Evolutionary conservation across 2,797 vertebrate genomes (phyloP).

Genomic region (Ataeniobius toweri): DNA sequence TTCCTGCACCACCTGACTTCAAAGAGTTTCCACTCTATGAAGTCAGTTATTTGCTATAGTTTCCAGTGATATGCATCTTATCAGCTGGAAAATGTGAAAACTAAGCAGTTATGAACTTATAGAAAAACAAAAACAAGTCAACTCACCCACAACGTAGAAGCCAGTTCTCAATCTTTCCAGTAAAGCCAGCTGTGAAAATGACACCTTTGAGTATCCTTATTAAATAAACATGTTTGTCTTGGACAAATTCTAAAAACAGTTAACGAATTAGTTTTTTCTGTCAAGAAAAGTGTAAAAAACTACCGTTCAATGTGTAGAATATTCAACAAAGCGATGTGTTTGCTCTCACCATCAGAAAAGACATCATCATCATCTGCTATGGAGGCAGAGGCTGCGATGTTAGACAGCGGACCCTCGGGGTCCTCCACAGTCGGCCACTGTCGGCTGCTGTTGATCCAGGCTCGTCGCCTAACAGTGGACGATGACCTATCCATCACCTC

Average conservation of each 20-base stretch:
- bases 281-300: background rate
- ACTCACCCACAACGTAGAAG: conserved; percentile 88
- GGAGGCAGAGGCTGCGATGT: conserved; percentile 45
- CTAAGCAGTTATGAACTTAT: conserved; percentile 6
- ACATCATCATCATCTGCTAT: conserved; percentile 71
- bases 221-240: background rate
- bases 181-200: conserved; percentile 83
- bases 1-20: conserved; percentile 65
- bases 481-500: conserved; percentile 78
- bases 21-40: conserved; percentile 56
- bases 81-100: conserved; percentile 17
- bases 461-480: conserved; percentile 78
- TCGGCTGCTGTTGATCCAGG: conserved; percentile 83
- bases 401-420: conserved; percentile 11
- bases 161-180: conserved; percentile 88
- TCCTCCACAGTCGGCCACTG: conserved; percentile 75
- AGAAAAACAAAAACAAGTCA: conserved; percentile 5
- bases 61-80: conserved; percentile 54
- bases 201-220: conserved; percentile 20
- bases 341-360: conserved; percentile 70
- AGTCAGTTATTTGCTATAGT: conserved; percentile 27
- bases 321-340: background rate
- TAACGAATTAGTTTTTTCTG: background rate
- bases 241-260: background rate
- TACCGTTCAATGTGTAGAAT: background rate